Conservation (phyloP, 1,140 invertebrate species). For the Magallana gigas region DNA sequence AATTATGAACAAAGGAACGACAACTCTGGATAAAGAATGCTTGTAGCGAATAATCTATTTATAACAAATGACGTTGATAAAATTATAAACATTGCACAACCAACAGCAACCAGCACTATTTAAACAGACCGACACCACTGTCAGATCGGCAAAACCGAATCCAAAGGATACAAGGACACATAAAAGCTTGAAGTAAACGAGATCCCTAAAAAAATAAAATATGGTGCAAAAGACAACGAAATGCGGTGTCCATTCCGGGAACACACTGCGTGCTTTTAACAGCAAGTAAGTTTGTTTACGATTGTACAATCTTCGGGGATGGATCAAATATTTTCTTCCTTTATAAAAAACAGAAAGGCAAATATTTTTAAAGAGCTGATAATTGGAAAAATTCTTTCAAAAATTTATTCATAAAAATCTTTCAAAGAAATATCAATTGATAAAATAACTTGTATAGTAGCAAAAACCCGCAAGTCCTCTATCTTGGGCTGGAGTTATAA, state of each 20-base stretch:
- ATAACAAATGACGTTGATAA: background rate
- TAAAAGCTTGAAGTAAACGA: background rate
- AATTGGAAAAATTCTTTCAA: no score
- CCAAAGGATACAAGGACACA: background rate
- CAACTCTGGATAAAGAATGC: no score
- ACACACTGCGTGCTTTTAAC: background rate
- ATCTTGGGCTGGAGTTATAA: no score
- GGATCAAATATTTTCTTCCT: background rate
- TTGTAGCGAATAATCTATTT: background rate
- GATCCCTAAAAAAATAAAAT: background rate
- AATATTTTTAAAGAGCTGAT: no score
- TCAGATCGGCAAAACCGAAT: background rate
- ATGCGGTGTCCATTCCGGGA: conserved; percentile 2
- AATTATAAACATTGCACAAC: background rate
- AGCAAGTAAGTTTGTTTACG: conserved; percentile 29
- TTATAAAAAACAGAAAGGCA: no score
- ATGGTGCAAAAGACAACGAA: conserved; percentile 27
- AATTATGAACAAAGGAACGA: no score
- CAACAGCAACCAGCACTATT: background rate
- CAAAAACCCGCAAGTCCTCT: no score
- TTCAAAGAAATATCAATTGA: no score
- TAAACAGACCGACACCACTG: background rate
- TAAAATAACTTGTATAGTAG: no score
- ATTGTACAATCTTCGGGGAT: background rate
- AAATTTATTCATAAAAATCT: no score